Conservation (phyloP, 2,888 invertebrate species). For the Lasiommata megera region DNA sequence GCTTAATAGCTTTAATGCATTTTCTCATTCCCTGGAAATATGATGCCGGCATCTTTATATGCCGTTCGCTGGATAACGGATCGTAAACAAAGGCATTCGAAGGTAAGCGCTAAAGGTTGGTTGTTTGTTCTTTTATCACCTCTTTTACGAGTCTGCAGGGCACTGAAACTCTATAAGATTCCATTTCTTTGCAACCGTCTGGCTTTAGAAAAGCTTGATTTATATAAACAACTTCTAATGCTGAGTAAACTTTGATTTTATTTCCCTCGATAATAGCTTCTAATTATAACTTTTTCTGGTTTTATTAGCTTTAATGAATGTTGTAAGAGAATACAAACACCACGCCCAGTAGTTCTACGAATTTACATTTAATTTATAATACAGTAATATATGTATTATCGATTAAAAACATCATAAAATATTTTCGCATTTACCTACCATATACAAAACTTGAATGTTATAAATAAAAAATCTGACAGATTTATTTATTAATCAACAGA, state of each 20-base stretch:
- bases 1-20: conserved; percentile 24
- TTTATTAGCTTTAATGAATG: too few relatives aligned
- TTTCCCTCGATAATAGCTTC: not conserved
- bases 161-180: conserved; percentile 51
- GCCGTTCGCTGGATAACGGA: conserved; percentile 43
- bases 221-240: conserved; percentile 6
- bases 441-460: too few relatives aligned
- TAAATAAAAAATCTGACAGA: too few relatives aligned
- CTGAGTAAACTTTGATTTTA: not conserved
- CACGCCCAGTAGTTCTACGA: too few relatives aligned
- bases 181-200: conserved; percentile 37
- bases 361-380: too few relatives aligned
- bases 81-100: conserved; percentile 48
- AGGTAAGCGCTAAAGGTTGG: conserved; percentile 50
- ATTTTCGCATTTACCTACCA: too few relatives aligned
- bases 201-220: conserved; percentile 9
- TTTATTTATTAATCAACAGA: too few relatives aligned
- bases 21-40: conserved; percentile 24
- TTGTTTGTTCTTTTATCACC: conserved; percentile 56
- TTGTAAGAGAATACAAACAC: too few relatives aligned
- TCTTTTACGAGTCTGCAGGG: conserved; percentile 52
- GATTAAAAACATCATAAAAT: too few relatives aligned
- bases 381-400: too few relatives aligned
- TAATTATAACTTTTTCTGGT: too few relatives aligned
- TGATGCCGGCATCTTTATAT: conserved; percentile 28